These are phyloP conservation scores for Liolophura sinensis DNA, from an alignment of 1,140 invertebrate species.

Conservation along the genomic window DNA sequence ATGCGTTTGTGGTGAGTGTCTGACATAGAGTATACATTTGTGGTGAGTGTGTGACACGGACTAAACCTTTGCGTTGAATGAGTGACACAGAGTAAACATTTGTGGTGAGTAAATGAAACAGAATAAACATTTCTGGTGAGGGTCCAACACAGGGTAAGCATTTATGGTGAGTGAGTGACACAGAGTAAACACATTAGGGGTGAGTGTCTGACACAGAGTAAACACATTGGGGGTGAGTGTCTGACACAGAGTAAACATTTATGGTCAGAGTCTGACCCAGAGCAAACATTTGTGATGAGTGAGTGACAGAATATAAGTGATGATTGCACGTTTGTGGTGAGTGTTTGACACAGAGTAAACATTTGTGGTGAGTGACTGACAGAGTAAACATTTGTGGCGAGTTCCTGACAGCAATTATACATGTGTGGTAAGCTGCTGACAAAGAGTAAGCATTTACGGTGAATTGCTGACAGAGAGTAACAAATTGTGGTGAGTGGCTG, in stretches of 20 bases:
- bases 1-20: constrained; percentile 50
- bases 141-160: neutral
- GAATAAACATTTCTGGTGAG: neutral
- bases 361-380: constrained; percentile 20
- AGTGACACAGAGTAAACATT: neutral
- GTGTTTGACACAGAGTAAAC: too few relatives aligned
- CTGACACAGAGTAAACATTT: too few relatives aligned
- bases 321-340: too few relatives aligned
- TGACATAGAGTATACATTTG: constrained; percentile 56
- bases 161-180: neutral
- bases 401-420: too few relatives aligned
- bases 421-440: too few relatives aligned
- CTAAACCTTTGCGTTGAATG: neutral
- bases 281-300: neutral
- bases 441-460: too few relatives aligned
- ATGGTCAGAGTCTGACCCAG: too few relatives aligned
- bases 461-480: too few relatives aligned
- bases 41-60: constrained; percentile 30
- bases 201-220: neutral
- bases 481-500: neutral
- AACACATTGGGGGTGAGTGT: too few relatives aligned
- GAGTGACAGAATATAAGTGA: too few relatives aligned
- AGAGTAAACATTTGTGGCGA: too few relatives aligned
- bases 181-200: neutral
- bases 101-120: neutral